These are phyloP conservation scores for Scartelaos histophorus DNA, from an alignment of 2,113 vertebrate genomes.

Conservation along the genomic window DNA sequence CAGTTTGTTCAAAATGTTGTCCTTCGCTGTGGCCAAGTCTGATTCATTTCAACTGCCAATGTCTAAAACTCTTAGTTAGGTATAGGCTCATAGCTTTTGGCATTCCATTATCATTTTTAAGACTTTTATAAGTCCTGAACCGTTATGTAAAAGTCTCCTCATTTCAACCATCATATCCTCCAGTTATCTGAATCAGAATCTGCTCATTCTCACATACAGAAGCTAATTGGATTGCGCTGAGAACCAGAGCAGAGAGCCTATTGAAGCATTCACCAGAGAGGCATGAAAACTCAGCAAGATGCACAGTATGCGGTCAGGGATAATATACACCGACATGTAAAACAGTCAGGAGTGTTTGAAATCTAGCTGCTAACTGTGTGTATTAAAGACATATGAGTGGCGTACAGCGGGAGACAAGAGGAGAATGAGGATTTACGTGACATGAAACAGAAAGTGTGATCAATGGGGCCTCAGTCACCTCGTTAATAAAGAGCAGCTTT, in stretches of 20 bases:
- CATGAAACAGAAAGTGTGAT: slow-evolving; percentile 79
- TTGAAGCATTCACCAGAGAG: slow-evolving; percentile 9
- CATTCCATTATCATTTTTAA: neutral
- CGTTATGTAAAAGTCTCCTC: slow-evolving; percentile 36
- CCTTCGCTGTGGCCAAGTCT: neutral
- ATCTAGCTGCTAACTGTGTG: slow-evolving; percentile 36
- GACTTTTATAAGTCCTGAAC: slow-evolving; percentile 12
- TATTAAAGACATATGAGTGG: slow-evolving; percentile 23
- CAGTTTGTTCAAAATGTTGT: neutral
- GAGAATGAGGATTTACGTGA: slow-evolving; percentile 55
- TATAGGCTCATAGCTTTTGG: slow-evolving; percentile 20
- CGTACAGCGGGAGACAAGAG: slow-evolving; percentile 40
- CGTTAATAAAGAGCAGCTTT: slow-evolving; percentile 81
- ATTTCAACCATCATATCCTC: slow-evolving; percentile 32
- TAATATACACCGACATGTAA: slow-evolving; percentile 40
- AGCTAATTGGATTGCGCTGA: slow-evolving; percentile 58
- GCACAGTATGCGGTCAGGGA: slow-evolving; percentile 34
- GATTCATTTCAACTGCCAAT: neutral
- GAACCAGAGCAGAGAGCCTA: slow-evolving; percentile 24
- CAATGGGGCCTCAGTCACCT: slow-evolving; percentile 73
- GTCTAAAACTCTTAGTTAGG: slow-evolving; percentile 4
- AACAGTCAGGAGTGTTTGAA: slow-evolving; percentile 12
- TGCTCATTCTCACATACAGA: slow-evolving; percentile 36
- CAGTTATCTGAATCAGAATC: slow-evolving; percentile 48
- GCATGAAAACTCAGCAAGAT: slow-evolving; percentile 32